Percentiles rank a stretch among this genome's conserved stretches.
phyloP scores from a whole-genome alignment of 2,113 vertebrate species.

The Sinosuthora webbiana region DNA sequence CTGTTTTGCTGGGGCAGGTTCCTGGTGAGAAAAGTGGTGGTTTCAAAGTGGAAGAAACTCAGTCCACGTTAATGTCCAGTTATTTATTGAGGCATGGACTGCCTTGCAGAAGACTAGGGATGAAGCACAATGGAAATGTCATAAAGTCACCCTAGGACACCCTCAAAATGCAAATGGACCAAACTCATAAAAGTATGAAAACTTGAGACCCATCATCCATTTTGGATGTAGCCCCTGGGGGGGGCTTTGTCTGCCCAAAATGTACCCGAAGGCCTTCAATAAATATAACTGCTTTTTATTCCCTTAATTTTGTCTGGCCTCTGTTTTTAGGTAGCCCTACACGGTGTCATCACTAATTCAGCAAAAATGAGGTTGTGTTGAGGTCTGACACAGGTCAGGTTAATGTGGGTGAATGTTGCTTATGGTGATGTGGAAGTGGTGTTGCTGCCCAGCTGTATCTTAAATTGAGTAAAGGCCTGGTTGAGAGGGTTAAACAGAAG shows the following conservation, averaged over 20 bases:
- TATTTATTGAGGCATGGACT: too few species aligned
- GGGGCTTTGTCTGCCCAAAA: too few species aligned
- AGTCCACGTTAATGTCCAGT: too few species aligned
- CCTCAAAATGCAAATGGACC: not conserved
- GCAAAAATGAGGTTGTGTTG: not conserved
- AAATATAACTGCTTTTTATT: too few species aligned
- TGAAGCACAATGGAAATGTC: too few species aligned
- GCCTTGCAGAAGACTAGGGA: too few species aligned
- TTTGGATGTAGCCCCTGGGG: not conserved
- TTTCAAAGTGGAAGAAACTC: too few species aligned
- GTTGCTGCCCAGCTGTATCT: not conserved
- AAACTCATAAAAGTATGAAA: not conserved
- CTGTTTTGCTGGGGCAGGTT: too few species aligned
- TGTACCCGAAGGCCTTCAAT: too few species aligned
- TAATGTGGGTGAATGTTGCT: not conserved
- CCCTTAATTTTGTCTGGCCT: not conserved
- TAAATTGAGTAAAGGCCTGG: not conserved
- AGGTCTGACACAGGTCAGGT: not conserved
- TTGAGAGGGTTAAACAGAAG: not conserved
- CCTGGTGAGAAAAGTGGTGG: too few species aligned
- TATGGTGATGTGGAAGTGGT: not conserved
- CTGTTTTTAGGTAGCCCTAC: too few species aligned
- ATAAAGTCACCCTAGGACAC: not conserved
- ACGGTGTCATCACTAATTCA: not conserved
- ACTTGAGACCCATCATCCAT: rapidly evolving